phyloP scores from a whole-genome alignment of 1,140 invertebrate species.

The Psix sp. region DNA sequence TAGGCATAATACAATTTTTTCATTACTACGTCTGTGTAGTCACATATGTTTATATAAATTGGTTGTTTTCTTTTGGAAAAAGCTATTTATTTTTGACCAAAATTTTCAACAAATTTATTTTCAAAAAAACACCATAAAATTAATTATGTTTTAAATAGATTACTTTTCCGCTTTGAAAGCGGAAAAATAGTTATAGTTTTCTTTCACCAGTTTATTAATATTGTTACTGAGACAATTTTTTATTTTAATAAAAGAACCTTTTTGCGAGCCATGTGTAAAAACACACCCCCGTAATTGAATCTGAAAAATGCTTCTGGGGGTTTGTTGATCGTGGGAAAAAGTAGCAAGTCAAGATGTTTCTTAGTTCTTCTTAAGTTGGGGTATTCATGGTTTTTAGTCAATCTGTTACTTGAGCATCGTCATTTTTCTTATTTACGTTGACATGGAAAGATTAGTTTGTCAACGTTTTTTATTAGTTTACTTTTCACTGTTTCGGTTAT shows the following conservation, averaged over 20 bases:
- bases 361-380: constrained; percentile 30
- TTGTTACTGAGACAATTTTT: constrained; percentile 1
- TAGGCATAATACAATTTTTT: too few species aligned
- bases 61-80: too few species aligned
- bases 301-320: constrained; percentile 45
- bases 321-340: constrained; percentile 55
- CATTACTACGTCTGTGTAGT: too few species aligned
- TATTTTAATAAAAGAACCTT: constrained; percentile 12
- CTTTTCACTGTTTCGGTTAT: too few species aligned
- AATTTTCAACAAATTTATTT: too few species aligned
- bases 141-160: too few species aligned
- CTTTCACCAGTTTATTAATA: too few species aligned
- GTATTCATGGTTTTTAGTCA: constrained; percentile 13
- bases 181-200: too few species aligned
- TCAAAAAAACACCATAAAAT: too few species aligned
- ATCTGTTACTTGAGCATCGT: constrained; percentile 3
- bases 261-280: constrained; percentile 52
- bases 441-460: constrained; percentile 23
- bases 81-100: too few species aligned
- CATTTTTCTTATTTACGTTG: constrained; percentile 25
- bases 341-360: constrained; percentile 19
- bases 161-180: too few species aligned
- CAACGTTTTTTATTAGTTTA: constrained; percentile 5
- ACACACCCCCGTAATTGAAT: constrained; percentile 57
- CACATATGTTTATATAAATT: too few species aligned